Evolutionary conservation across 53 echinoderm and acorn worm genomes (phyloP).

Genomic region (Henricia sp.): DNA sequence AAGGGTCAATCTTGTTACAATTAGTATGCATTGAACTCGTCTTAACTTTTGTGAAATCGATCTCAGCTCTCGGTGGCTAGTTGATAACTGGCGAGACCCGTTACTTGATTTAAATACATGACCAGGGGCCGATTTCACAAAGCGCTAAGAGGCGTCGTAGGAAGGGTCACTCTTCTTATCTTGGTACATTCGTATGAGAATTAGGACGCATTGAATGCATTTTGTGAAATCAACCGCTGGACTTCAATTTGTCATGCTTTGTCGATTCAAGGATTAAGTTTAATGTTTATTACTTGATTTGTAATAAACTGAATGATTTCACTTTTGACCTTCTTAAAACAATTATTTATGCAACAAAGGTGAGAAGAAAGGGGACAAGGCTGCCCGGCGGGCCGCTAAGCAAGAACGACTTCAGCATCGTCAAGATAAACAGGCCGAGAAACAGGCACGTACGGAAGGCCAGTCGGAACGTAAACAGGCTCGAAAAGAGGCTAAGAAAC

Average conservation of each 20-base stretch:
- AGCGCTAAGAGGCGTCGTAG: too few species aligned
- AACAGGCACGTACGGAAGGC: conserved; percentile 13
- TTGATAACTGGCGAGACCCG: not conserved
- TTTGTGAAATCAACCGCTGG: not conserved
- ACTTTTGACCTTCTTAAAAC: not conserved
- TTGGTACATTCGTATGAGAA: not conserved
- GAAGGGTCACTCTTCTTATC: not conserved
- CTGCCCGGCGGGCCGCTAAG: not conserved
- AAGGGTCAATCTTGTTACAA: not conserved
- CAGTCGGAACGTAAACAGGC: conserved; percentile 5
- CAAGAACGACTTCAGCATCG: not conserved
- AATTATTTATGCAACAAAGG: not conserved
- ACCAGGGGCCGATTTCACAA: not conserved
- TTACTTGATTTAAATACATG: not conserved
- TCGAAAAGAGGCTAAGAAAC: conserved; percentile 27
- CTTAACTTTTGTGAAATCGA: not conserved
- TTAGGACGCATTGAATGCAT: not conserved
- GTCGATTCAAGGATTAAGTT: not conserved
- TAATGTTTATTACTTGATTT: not conserved
- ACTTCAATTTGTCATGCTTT: not conserved
- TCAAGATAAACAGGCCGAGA: conserved; percentile 12
- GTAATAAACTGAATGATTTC: not conserved
- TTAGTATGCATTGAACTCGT: not conserved
- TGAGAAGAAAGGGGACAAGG: not conserved
- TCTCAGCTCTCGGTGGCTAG: too few species aligned